A percentile compares a stretch with the other conserved stretches of the same genome.
Conservation (phyloP, 1,140 invertebrate genomes). For the Ostrea denselamellosa region DNA sequence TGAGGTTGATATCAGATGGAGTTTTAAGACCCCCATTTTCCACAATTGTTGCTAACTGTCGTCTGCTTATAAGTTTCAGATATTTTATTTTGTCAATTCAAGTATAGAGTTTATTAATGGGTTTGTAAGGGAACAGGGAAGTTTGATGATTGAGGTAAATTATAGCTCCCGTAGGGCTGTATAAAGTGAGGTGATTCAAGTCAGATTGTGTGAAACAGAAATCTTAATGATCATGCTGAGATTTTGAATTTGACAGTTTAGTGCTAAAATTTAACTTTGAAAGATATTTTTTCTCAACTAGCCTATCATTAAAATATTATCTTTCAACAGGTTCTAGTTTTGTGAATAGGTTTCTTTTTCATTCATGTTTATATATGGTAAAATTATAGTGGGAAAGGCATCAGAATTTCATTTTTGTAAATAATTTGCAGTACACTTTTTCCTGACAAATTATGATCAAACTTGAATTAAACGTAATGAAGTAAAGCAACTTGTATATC, state of each 20-base stretch:
- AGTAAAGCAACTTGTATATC: no score
- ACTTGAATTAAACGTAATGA: no score
- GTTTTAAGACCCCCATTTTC: neutral
- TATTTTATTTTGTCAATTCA: neutral
- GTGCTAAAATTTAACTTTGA: conserved; percentile 23
- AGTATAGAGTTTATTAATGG: conserved; percentile 11
- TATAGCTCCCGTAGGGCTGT: neutral
- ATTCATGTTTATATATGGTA: conserved; percentile 1
- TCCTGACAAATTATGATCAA: no score
- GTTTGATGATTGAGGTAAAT: conserved; percentile 2
- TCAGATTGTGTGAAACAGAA: neutral
- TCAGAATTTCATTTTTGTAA: no score
- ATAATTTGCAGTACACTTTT: no score
- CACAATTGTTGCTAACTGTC: neutral
- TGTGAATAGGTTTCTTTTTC: conserved; percentile 1
- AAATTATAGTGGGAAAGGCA: no score
- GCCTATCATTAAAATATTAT: neutral
- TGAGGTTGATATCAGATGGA: neutral
- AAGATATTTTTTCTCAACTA: neutral
- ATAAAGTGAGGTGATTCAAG: neutral
- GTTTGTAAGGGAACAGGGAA: neutral
- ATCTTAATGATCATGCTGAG: conserved; percentile 31
- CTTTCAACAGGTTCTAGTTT: neutral
- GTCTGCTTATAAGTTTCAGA: neutral
- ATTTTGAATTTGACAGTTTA: conserved; percentile 20